Evolutionary conservation across 53 echinoderm and acorn worm species (phyloP), one percentile per base, ranked within the genome.

Genomic region (Pentamera pediparva): DNA sequence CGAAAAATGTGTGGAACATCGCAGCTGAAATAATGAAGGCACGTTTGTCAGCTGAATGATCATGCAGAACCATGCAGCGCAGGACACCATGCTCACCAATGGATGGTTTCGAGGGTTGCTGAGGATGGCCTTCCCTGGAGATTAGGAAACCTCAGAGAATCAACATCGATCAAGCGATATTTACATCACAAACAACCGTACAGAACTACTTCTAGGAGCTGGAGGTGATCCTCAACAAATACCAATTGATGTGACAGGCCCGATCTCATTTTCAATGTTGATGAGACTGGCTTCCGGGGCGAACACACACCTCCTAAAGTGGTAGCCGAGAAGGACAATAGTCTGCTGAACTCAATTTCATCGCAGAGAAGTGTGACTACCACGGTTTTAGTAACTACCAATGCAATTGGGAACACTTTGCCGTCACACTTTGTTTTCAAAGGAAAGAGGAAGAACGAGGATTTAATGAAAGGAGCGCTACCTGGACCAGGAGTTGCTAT

Each of bases 391-490:
- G 56, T 20, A 18, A 55, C 56, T 6, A 55, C 56, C 12, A 55
- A 55, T 20, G 29, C 49, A 0, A 33, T 18, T 10, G 63, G 77
- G 0, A 10, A 21, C 2, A 32, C 53, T 24, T 21, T 77, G 0
- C 64, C 64, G 15, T 63, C 77, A 1, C 63, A 35, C 26, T 43
- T 78, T n/a, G 36, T 78, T 17, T 50, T 78, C 13, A 64, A 78
- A 26, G 78, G 78, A 35, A 64, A 78, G 37, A 21, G 40, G 18
- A 36, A 26, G 21, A 13, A 29, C 13, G n/a, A 22, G 1, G 53
- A 48, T 3, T 21, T 78, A 15, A 64, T 19, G 22, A n/a, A 64
- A 4, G 62, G 37, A 19, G 39, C 40, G 5, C 38, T 78, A 6
- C 65, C 62, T 3, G 54, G 53, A 4, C 48, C 37, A 33, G n/a